Base-by-base conservation (phyloP, 2,113 vertebrate genomes). In the Taxidea taxus region DNA sequence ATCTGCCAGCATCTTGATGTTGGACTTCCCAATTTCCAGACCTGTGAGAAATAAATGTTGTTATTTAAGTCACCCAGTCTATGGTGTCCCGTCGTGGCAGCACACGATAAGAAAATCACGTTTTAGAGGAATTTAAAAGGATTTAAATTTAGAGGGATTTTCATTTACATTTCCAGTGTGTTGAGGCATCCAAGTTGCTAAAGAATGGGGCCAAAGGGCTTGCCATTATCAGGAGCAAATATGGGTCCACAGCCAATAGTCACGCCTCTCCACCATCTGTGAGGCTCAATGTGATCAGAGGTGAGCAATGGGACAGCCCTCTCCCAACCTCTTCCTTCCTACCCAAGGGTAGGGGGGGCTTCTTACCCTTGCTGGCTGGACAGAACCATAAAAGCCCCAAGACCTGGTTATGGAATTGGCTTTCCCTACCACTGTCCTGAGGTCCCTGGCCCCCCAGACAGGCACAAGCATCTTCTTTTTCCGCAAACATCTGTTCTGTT, bases 401-500 rank as follows among this genome's bases (percentile, higher is more conserved):
- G 88, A 64, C 49, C 72, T 54, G 51, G 62, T 92, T 21, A 25
- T 16, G 68, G 81, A 85, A 60, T 87, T 58, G 54, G 49, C 20
- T 78, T 49, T 66, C 34, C 27, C 42, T 81, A 84, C 39, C 58
- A 72, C 29, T 27, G 25, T 49, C 64, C 16, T 0, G 8, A 93
- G 74, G 64, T 95, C 87, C 16, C 91, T 34, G 66, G 75, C 80
- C 90, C 77, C 95, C 78, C 94, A 91, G 90, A 92, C 80, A 86
- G 47, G 74, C 87, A n/a, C 51, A 20, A 72, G 94, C 94, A 72
- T 96, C 97, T 85, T 94, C 96, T 92, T 84, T 88, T 95, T 86
- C 94, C 85, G 47, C 95, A 96, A 92, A 90, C 97, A 98, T 98
- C 97, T 98, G 98, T 92, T 97, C 95, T 77, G 47, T 34, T 87